Base-by-base conservation (phyloP, 2,113 vertebrate species). In the Corvus cornix region DNA sequence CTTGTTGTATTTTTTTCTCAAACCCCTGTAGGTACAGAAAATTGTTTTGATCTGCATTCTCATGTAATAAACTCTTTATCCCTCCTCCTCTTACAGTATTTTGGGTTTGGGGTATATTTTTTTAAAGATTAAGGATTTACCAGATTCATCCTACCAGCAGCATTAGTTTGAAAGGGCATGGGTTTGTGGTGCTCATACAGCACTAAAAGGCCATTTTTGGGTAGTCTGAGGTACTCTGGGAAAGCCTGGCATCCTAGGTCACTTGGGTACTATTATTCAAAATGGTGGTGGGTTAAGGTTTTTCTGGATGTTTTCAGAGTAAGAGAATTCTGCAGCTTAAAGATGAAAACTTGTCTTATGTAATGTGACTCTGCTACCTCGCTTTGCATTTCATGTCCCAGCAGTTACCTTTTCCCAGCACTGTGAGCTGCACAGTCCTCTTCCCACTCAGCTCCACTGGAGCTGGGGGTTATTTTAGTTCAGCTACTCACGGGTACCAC, bases 1-100 rank as follows among this genome's bases (percentile, higher is more conserved):
- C 93, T 58, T 74, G 46, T 51, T 90, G 51, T 80, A 9, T 41
- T 91, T 96, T 84, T 94, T 90, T 63, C 59, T 91, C 27, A 31
- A 78, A 43, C 22, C 62, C 82, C 60, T 66, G 2, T 74, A 77
- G 93, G 85, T 68, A 51, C 26, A 75, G 56, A 81, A 94, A 77
- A 84, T 20, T 55, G 63, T 76, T 97, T 96, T 92, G 87, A 83
- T 91, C 79, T 85, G 35, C 9, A 0, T 80, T 93, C 68, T 28
- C 24, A 10, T 14, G 56, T 60, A 82, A 35, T 79, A 76, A 77
- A 85, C n/a, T 81, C 30, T 56, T 84, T 69, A 26, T 75, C 31
- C 26, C 6, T 84, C 33, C 16, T 70, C 16, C 20, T 82, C 26
- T 64, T 83, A 23, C 30, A 69, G 21, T 58, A 33, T 62, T 82